Base-by-base conservation (phyloP, 2,113 vertebrate genomes). In the Promerops cafer region DNA sequence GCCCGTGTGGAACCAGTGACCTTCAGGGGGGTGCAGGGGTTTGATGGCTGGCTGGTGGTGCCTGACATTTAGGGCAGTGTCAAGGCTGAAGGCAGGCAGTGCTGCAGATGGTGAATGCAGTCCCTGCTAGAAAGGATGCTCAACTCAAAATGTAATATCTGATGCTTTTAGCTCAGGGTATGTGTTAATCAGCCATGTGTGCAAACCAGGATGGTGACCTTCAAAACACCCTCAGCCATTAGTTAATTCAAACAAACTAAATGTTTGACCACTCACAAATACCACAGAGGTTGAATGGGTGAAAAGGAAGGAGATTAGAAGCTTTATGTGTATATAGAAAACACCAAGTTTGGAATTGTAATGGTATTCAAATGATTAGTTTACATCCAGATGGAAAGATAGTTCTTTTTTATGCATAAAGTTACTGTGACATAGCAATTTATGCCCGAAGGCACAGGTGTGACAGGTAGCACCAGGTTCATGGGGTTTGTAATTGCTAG, bases 181-280 rank as follows among this genome's bases (percentile, higher is more conserved):
- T n/a, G 40, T 56, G 61, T 66, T 85, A 79, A 80, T 93, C 94
- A 91, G 79, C 84, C 87, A 35, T 80, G 87, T 93, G 82, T 87
- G 84, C 66, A 93, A 96, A 69, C 16, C 63, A 56, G 71, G 54
- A 26, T 23, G 68, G 4, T 79, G 89, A 96, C 94, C 91, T 95
- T 95, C 94, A 72, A 61, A 76, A 87, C 79, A 50, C 49, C 57
- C 63, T 35, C 64, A 89, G 78, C 89, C 91, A 87, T 96, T 91
- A 97, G 86, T 95, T 94, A 92, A 93, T 92, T 92, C 64, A 80
- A 42, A 93, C 59, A 94, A 85, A 87, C 8, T 16, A 69, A 89
- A 72, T 65, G 27, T 93, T 91, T 89, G 65, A 72, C 81, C 91
- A 57, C 70, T 91, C 33, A 33, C 70, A 83, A 87, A 39, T 69